Evolutionary conservation across 2,797 vertebrate genomes (phyloP), one percentile per base, ranked within the genome.

Genomic region (Diglossa cyanea): DNA sequence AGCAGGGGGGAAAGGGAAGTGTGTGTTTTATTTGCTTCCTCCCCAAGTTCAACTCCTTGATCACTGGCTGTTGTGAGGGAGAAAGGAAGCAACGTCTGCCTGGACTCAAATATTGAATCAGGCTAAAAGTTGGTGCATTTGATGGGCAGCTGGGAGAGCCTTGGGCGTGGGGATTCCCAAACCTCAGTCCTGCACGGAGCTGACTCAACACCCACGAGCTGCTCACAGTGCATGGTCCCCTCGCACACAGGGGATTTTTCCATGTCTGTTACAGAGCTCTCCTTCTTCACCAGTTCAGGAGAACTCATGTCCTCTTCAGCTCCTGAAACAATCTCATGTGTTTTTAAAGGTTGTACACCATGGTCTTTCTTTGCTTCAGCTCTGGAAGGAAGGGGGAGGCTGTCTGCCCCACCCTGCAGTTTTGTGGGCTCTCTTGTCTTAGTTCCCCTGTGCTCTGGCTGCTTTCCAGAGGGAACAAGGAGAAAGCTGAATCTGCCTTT

Each of bases 11-110:
- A 93, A 85, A 73, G 58, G 60, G 86, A 95, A 77, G 44, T 13
- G 17, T 91, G 79, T 84, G 67, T 94, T 92, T 62, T 85, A 82
- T 85, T 97, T 96, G 94, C 53, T 89, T 92, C 85, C 55, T 93
- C 61, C 75, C 57, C 39, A 72, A 35, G 73, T 86, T 72, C 78
- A 77, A 6, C 35, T 96, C 63, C 71, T 90, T 79, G 57, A 61
- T 97, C 78, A 33, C 61, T 90, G 81, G 18, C 83, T 73, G 37
- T 66, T 81, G 58, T 47, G 54, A 83, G 62, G 71, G 35, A 50
- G 37, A 78, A 82, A 67, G 45, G 78, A 63, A 86, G 72, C 40
- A 26, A 17, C 2, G 23, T 88, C 39, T 3, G n/a, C 57, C 50
- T 78, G 57, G 74, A 57, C 50, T 88, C 28, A 26, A 73, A 70